Percentiles rank a stretch among this genome's conserved stretches.
Conservation (phyloP, 1,140 invertebrate genomes). For the Pararge aegeria region DNA sequence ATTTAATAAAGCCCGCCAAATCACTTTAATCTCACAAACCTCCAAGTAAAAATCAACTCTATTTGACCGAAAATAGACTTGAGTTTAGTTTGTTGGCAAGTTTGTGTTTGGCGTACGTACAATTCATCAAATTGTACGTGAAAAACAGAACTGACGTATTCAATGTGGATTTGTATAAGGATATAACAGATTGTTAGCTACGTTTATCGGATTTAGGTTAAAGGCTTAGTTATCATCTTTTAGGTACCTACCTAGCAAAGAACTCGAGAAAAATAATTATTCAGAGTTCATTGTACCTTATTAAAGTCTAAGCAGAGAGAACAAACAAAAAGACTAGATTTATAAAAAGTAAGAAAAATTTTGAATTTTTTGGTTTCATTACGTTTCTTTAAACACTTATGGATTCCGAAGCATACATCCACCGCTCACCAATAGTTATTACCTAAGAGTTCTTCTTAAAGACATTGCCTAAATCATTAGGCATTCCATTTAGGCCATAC, state of each 20-base stretch:
- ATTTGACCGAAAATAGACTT: neutral
- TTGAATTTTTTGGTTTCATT: too few relatives aligned
- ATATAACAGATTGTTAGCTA: constrained; percentile 9
- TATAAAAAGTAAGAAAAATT: too few relatives aligned
- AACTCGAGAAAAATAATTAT: too few relatives aligned
- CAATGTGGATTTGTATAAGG: constrained; percentile 10
- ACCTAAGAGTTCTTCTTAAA: too few relatives aligned
- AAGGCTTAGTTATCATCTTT: neutral
- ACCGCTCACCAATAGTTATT: too few relatives aligned
- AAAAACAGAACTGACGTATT: constrained; percentile 9
- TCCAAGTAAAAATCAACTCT: neutral
- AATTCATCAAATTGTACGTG: constrained; percentile 9
- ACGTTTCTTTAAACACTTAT: too few relatives aligned
- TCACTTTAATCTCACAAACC: neutral
- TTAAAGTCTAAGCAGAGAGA: too few relatives aligned
- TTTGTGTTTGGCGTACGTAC: constrained; percentile 6
- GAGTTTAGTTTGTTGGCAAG: neutral
- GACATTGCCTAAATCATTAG: too few relatives aligned
- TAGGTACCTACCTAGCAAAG: neutral
- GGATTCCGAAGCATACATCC: too few relatives aligned
- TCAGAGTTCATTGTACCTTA: too few relatives aligned
- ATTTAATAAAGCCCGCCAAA: constrained; percentile 24
- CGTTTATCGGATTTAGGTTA: neutral
- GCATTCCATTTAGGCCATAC: too few relatives aligned
- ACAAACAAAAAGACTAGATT: too few relatives aligned